Evolutionary conservation across 2,888 invertebrate species (phyloP), one percentile per base, ranked within the genome.

Genomic region (Caenorhabditis sp.): DNA sequence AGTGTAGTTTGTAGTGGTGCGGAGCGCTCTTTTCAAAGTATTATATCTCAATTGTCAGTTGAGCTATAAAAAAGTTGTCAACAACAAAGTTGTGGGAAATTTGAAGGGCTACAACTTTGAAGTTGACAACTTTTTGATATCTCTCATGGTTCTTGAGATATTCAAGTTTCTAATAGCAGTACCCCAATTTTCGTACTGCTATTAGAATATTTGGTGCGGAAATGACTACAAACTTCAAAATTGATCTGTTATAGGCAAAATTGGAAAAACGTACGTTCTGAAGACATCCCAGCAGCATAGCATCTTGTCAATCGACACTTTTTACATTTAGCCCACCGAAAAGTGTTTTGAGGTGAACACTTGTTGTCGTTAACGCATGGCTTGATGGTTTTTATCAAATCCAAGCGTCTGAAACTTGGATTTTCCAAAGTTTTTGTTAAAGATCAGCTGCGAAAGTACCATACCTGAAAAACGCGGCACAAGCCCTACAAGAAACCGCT

Each of bases 381-480:
- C 44, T 44, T 71, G 8, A 60, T 15, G 15, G 18, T 44, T 50
- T 47, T 55, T 18, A 40, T 3, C 13, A 50, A 35, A n/a, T 64
- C 72, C 0, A 64, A 64, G 6, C 72, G 11, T 72, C 72, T 72
- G 55, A 26, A 51, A 51, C 13, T 13, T 32, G 4, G 9, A 32
- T 44, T 51, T 51, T 18, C 6, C 22, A 32, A 20, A 40, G 15
- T 18, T 40, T 44, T 24, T 44, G 15, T 44, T 44, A 24, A 61
- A 61, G 15, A 37, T 61, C n/a, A 26, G 28, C 20, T 55, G 4
- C 44, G 11, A n/a, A 22, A 22, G 18, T 3, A 2, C 18, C 18
- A 71, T 6, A 32, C 71, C 71, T 18, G 8, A 71, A 71, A 62
- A 71, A 71, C 8, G 71, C 71, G 13, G 71, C 72, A 56, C 72